A percentile compares a stretch with the other conserved stretches of the same genome.
phyloP scores from a whole-genome alignment of 2,888 invertebrate species.

The Dioctria linearis region DNA sequence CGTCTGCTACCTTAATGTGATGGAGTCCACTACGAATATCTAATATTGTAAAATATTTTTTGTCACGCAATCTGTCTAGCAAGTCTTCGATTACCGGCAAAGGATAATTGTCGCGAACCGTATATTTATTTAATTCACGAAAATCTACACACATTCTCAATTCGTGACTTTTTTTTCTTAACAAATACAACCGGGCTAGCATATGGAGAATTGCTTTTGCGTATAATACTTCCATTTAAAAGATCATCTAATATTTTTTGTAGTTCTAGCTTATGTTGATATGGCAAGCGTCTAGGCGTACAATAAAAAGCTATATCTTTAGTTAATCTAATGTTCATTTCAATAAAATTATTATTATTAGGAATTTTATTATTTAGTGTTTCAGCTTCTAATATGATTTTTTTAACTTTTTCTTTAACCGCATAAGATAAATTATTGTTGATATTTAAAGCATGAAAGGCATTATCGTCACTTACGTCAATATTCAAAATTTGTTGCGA shows the following conservation, averaged over 20 bases:
- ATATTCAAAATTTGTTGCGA: neutral
- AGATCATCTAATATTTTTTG: slow-evolving; percentile 38
- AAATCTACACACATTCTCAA: slow-evolving; percentile 58
- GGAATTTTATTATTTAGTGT: neutral
- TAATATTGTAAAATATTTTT: slow-evolving; percentile 58
- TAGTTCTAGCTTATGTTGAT: slow-evolving; percentile 54
- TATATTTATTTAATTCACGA: slow-evolving; percentile 56
- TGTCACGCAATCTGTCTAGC: slow-evolving; percentile 55
- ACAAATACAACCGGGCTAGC: slow-evolving; percentile 57
- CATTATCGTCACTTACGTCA: neutral
- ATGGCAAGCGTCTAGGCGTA: slow-evolving; percentile 51
- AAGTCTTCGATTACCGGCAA: slow-evolving; percentile 55
- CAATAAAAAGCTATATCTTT: slow-evolving; percentile 46
- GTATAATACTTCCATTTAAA: slow-evolving; percentile 49
- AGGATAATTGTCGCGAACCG: slow-evolving; percentile 56
- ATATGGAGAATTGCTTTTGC: slow-evolving; percentile 56
- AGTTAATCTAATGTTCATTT: neutral
- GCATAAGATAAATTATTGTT: neutral
- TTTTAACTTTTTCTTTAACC: neutral
- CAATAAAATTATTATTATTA: too few species aligned
- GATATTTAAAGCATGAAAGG: neutral
- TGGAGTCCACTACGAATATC: slow-evolving; percentile 60
- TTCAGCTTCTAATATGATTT: neutral
- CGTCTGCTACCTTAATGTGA: slow-evolving; percentile 57
- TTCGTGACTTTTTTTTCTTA: slow-evolving; percentile 56